Evolutionary conservation across 2,113 vertebrate genomes (phyloP).

Genomic region (Cinclus cinclus): DNA sequence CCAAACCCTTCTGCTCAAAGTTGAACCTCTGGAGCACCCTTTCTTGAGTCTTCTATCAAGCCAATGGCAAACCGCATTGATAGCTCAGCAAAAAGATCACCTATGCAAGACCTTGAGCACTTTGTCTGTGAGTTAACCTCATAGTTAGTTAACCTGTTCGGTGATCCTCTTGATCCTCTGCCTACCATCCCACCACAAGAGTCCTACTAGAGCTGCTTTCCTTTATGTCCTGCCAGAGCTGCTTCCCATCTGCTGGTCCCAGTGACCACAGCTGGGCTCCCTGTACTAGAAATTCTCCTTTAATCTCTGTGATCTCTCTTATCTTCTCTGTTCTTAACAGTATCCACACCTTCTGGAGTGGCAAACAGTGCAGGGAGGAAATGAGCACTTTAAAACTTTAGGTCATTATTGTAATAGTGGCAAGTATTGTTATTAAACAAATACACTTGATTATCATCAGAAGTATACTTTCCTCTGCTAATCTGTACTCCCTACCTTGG

Average conservation of each 20-base stretch:
- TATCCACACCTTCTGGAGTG: not conserved
- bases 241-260: not conserved
- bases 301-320: not conserved
- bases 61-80: not conserved
- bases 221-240: not conserved
- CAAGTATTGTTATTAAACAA: constrained; percentile 36
- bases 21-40: fast-evolving
- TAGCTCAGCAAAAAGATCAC: not conserved
- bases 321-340: not conserved
- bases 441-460: constrained; percentile 13
- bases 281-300: not conserved
- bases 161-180: not conserved
- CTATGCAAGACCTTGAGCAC: no score
- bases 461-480: constrained; percentile 7
- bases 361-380: constrained; percentile 43
- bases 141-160: not conserved
- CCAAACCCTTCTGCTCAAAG: not conserved
- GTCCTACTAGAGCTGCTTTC: not conserved
- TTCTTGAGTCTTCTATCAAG: not conserved
- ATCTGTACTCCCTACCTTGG: not conserved
- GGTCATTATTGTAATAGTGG: constrained; percentile 10
- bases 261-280: fast-evolving
- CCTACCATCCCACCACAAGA: fast-evolving
- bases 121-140: fast-evolving
- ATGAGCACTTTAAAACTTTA: constrained; percentile 23